Evolutionary conservation across 2,113 vertebrate genomes (phyloP).

Genomic region (Datnioides undecimradiatus): DNA sequence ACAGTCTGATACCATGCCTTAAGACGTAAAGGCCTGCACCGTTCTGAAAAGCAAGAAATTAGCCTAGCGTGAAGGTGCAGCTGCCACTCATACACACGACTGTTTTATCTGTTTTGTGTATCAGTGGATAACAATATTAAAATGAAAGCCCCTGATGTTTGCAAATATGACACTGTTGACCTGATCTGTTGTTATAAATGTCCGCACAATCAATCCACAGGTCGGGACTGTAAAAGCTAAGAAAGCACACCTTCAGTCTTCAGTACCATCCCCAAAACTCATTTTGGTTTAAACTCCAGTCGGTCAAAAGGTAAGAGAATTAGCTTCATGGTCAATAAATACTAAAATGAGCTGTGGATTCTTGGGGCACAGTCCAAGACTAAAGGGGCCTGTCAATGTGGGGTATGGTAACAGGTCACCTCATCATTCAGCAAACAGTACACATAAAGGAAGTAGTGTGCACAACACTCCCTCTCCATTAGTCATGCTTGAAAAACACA

Average conservation of each 20-base stretch:
- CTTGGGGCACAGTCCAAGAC: conserved; percentile 29
- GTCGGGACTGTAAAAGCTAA: background rate
- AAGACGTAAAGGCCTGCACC: background rate
- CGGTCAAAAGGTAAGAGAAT: conserved; percentile 16
- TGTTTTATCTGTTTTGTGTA: background rate
- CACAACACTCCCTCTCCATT: conserved; percentile 1
- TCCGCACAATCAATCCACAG: background rate
- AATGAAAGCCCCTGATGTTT: background rate
- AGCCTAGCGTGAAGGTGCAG: conserved; percentile 14
- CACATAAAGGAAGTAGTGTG: conserved; percentile 38
- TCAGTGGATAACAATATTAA: background rate
- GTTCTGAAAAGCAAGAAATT: background rate
- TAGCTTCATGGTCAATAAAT: conserved; percentile 6
- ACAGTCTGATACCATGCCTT: background rate
- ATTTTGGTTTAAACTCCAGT: background rate
- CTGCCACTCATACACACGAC: conserved; percentile 4
- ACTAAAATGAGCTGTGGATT: background rate
- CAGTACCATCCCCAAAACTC: background rate
- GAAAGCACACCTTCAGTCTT: background rate
- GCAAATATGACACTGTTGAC: background rate
- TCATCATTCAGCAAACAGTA: conserved; percentile 49
- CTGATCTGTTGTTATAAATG: background rate
- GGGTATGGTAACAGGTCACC: conserved; percentile 51
- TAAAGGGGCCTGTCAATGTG: background rate
- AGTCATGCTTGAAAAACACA: conserved; percentile 43